Base-by-base conservation (phyloP, 2,113 vertebrate genomes). In the Vidua chalybeata region DNA sequence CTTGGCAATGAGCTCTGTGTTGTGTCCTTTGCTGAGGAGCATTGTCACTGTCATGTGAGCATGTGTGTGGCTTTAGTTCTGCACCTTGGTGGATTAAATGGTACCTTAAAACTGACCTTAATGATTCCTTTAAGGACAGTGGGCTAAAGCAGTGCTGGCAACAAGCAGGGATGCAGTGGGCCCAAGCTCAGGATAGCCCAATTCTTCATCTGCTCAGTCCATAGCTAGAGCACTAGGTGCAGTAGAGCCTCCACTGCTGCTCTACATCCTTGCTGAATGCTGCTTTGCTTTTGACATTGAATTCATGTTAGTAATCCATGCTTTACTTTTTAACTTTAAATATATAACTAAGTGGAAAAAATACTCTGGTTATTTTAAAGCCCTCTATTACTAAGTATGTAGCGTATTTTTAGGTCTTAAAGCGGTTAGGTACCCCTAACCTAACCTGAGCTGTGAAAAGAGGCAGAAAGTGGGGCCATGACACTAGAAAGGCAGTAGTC, bases 1-100 rank as follows among this genome's bases (percentile, higher is more conserved):
- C 26, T 79, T n/a, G 41, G 15, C 49, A 76, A 27, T 45, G 45
- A 68, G 49, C 30, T 84, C 37, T 68, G 28, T 58, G 23, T 33
- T 8, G 0, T 30, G 24, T 23, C 37, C 16, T 48, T 84, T 5
- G 0, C 58, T 33, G 10, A 78, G 39, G 30, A 80, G 6, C 27
- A 6, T 64, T 0, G 0, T 43, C 27, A 14, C 33, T 63, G 26
- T 39, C 2, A 0, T 30, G 15, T 46, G 45, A 51, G 20, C 4
- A 10, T n/a, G 9, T 2, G 22, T 62, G 21, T 73, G 52, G 16
- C 43, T 75, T 63, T 74, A 61, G 19, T 41, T 89, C 54, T 94
- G 33, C 37, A 22, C 23, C 10, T 79, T 9, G 3, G 13, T 37
- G 55, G 22, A 39, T 86, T 64, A 41, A 80, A 73, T n/a, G 24